Evolutionary conservation across 2,113 vertebrate species (phyloP).

Genomic region (Phylloscopus trochiloides): DNA sequence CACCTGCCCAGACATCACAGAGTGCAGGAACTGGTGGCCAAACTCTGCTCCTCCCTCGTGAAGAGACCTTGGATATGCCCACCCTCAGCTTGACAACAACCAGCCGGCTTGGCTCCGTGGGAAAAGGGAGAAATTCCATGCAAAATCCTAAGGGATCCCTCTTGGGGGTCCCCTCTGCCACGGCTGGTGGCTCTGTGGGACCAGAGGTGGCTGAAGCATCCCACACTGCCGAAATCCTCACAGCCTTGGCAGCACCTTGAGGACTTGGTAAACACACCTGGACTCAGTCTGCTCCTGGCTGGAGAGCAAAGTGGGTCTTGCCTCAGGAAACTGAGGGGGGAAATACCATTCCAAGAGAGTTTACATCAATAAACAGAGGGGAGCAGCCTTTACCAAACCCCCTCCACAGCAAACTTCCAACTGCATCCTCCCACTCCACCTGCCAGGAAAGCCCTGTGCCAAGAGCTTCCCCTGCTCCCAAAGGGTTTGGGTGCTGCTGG

Average conservation of each 20-base stretch:
- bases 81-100: rapidly evolving
- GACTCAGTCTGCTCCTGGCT: not conserved
- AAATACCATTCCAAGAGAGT: not conserved
- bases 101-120: not conserved
- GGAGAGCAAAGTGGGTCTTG: not conserved
- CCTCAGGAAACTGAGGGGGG: not conserved
- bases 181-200: not conserved
- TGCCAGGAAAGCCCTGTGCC: not conserved
- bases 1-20: not conserved
- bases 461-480: not conserved
- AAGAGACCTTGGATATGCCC: not conserved
- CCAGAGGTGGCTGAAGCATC: not conserved
- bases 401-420: not conserved
- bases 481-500: not conserved
- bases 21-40: rapidly evolving
- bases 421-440: not conserved
- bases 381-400: not conserved
- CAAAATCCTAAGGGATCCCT: not conserved
- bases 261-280: not conserved
- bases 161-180: not conserved
- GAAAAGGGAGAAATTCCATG: not conserved
- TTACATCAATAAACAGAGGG: not conserved
- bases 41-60: rapidly evolving
- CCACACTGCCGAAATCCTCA: not conserved
- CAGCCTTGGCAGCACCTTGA: not conserved